Evolutionary conservation across 2,888 invertebrate genomes (phyloP).

Genomic region (Troides oblongomaculatus): DNA sequence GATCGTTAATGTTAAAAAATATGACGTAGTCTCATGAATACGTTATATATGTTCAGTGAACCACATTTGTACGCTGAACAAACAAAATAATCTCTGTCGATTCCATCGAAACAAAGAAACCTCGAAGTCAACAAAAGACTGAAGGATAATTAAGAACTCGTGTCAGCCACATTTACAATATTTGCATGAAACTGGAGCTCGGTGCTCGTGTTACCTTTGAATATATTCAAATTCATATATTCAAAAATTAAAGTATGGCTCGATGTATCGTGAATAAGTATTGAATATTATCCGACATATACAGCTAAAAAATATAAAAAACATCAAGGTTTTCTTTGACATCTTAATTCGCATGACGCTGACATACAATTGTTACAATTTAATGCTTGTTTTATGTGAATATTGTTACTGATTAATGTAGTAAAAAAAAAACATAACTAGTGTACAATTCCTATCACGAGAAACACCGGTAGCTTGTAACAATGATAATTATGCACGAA

Average conservation of each 20-base stretch:
- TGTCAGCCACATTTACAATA: slow-evolving; percentile 17
- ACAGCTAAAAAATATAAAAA: no score
- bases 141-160: neutral
- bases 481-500: slow-evolving; percentile 8
- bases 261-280: neutral
- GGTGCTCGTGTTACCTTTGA: slow-evolving; percentile 4
- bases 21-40: neutral
- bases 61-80: neutral
- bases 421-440: neutral
- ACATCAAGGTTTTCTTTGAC: no score
- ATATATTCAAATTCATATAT: slow-evolving; percentile 21
- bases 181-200: slow-evolving; percentile 8
- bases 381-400: neutral
- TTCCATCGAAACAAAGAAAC: slow-evolving; percentile 15
- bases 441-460: neutral
- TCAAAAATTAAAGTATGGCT: slow-evolving; percentile 4
- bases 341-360: no score
- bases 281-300: no score
- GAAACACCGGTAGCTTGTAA: neutral
- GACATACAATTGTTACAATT: neutral
- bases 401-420: neutral
- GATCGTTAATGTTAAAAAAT: neutral
- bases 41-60: neutral
- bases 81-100: slow-evolving; percentile 12
- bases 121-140: slow-evolving; percentile 6